Conservation (phyloP, 2,797 vertebrate genomes). For the Neoniphon sammara region DNA sequence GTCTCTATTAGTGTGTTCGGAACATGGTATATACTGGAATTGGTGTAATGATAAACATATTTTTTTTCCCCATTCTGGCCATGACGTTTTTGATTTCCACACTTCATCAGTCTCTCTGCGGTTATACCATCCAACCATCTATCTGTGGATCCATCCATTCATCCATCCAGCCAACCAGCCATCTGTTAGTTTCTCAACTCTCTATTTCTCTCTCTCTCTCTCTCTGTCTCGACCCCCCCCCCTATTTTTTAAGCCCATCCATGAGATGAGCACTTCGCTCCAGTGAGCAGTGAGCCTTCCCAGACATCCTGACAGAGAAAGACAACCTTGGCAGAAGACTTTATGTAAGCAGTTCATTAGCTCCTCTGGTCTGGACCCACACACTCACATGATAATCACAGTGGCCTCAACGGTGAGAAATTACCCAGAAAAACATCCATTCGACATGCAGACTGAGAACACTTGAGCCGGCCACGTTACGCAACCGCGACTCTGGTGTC, state of each 20-base stretch:
- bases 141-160: background rate
- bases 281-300: constrained; percentile 55
- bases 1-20: background rate
- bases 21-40: background rate
- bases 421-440: constrained; percentile 62
- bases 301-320: constrained; percentile 53
- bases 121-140: constrained; percentile 26
- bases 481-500: constrained; percentile 42
- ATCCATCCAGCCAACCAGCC: constrained; percentile 19
- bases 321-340: constrained; percentile 62
- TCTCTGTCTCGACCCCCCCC: constrained; percentile 1
- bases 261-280: constrained; percentile 44
- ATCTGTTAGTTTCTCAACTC: constrained; percentile 54
- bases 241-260: constrained; percentile 21
- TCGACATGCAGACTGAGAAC: constrained; percentile 55
- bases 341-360: constrained; percentile 69
- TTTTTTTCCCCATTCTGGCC: background rate
- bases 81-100: constrained; percentile 24
- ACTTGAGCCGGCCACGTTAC: constrained; percentile 42
- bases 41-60: background rate
- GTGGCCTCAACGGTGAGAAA: constrained; percentile 52
- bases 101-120: constrained; percentile 9
- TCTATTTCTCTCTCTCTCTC: constrained; percentile 4
- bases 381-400: constrained; percentile 48
- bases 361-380: constrained; percentile 42